phyloP scores from a whole-genome alignment of 64 coral and sea anemone genomes.

The Anthopleura sola region DNA sequence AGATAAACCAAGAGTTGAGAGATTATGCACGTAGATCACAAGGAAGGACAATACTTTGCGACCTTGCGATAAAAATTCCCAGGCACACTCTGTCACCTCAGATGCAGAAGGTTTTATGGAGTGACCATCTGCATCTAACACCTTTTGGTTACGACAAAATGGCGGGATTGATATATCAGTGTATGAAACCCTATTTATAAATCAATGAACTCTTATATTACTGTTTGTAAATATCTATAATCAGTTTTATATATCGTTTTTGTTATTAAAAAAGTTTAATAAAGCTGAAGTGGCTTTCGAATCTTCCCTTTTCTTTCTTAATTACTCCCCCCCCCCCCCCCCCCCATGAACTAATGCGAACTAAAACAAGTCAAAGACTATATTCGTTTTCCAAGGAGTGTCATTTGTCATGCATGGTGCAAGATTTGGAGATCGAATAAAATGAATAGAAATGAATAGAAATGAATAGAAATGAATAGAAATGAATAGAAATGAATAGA shows the following conservation, averaged over 20 bases:
- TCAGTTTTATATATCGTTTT: not conserved
- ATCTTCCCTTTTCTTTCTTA: too few relatives aligned
- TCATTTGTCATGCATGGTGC: too few relatives aligned
- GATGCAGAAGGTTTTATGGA: constrained; percentile 70
- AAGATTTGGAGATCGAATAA: too few relatives aligned
- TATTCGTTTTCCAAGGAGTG: too few relatives aligned
- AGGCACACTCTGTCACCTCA: constrained; percentile 66
- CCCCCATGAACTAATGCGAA: too few relatives aligned
- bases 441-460: too few relatives aligned
- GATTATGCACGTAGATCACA: constrained; percentile 68
- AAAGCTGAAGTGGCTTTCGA: too few relatives aligned
- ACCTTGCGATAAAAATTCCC: constrained; percentile 66
- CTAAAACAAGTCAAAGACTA: too few relatives aligned
- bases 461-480: too few relatives aligned
- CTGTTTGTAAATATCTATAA: not conserved
- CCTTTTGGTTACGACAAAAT: constrained; percentile 89
- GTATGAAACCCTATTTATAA: constrained; percentile 75
- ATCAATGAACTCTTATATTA: not conserved
- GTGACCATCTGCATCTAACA: constrained; percentile 87
- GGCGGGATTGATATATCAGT: constrained; percentile 85
- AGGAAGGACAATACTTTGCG: constrained; percentile 81
- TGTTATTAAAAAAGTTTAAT: not conserved
- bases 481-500: too few relatives aligned
- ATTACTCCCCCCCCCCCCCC: too few relatives aligned
- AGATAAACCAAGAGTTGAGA: constrained; percentile 74